Conservation (phyloP, 2,888 invertebrate genomes). For the Loripinus fragilis region DNA sequence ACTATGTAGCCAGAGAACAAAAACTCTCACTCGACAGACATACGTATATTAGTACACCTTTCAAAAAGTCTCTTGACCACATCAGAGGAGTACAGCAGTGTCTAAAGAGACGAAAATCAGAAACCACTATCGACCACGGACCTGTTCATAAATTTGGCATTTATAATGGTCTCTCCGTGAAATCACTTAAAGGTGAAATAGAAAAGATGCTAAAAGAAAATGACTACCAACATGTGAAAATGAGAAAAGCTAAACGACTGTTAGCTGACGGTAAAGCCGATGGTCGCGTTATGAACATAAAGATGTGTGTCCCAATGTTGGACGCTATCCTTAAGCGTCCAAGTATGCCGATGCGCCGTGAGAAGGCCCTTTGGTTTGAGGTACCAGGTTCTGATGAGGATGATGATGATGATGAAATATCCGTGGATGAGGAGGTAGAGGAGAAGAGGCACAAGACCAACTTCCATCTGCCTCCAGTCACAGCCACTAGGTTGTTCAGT, state of each 20-base stretch:
- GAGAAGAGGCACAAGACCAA: constrained; percentile 27
- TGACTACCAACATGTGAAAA: constrained; percentile 52
- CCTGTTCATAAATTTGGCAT: constrained; percentile 53
- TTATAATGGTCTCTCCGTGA: constrained; percentile 61
- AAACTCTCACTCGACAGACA: constrained; percentile 57
- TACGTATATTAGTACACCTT: constrained; percentile 49
- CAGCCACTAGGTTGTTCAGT: constrained; percentile 44
- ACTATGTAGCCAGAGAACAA: constrained; percentile 50
- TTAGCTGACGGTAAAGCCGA: constrained; percentile 51
- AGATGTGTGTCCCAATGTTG: constrained; percentile 48
- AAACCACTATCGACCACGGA: constrained; percentile 45
- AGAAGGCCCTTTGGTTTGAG: constrained; percentile 54
- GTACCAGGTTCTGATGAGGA: constrained; percentile 24
- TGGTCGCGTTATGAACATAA: constrained; percentile 56
- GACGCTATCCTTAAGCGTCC: constrained; percentile 54
- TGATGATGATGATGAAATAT: constrained; percentile 29
- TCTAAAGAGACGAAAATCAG: constrained; percentile 58
- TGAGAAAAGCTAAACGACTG: constrained; percentile 41
- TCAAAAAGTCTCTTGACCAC: constrained; percentile 57
- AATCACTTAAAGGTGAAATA: constrained; percentile 56
- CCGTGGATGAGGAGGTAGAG: constrained; percentile 27
- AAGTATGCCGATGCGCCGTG: constrained; percentile 48
- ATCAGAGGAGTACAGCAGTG: constrained; percentile 63
- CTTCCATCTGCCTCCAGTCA: constrained; percentile 52
- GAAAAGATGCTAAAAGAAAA: constrained; percentile 55